Base-by-base conservation (phyloP, 2,888 invertebrate genomes). In the Agrochola litura region DNA sequence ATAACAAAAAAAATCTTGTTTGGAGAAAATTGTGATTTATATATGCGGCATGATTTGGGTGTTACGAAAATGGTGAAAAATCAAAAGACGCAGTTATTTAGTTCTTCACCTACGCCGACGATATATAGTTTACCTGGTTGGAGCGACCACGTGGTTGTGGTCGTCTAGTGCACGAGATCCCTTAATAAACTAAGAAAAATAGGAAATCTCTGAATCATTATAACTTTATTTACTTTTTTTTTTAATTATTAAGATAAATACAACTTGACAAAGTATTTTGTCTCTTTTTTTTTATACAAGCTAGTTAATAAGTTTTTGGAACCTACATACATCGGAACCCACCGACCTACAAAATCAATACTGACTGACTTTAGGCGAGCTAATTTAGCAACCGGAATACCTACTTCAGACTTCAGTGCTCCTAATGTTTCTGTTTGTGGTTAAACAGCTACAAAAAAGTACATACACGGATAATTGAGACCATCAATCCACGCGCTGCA, bases 221-320 rank as follows among this genome's bases (percentile, higher is more conserved):
- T 68, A 25, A 22, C 9, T 54, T 56, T 25, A 69, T n/a, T 60
- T n/a, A n/a, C n/a, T n/a, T 60, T 83, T 66, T 46, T 67, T 66
- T 68, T 66, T 61, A 56, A 83, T 54, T 72, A 46, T 16, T 60
- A 83, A 70, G 71, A 16, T 30, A 65, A 79, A 80, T 78, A 78
- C 46, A 68, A 54, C 37, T 60, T 58, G 19, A 54, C 25, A 43
- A 77, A 64, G 25, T 37, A 60, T 37, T 30, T 30, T 58, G 46
- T 52, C 1, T 10, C 19, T 49, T 6, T 58, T 65, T 14, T 25
- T 37, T 37, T 19, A 2, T 49, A 14, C 30, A 41, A 77, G 14
- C 9, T 37, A 46, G 30, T 30, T 19, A 25, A 41, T 41, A 49
- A 30, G 30, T 12, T 52, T 16, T 22, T 1, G 0, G 22, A 49